Conservation (phyloP, 2,797 vertebrate genomes). For the Octomys mimax region DNA sequence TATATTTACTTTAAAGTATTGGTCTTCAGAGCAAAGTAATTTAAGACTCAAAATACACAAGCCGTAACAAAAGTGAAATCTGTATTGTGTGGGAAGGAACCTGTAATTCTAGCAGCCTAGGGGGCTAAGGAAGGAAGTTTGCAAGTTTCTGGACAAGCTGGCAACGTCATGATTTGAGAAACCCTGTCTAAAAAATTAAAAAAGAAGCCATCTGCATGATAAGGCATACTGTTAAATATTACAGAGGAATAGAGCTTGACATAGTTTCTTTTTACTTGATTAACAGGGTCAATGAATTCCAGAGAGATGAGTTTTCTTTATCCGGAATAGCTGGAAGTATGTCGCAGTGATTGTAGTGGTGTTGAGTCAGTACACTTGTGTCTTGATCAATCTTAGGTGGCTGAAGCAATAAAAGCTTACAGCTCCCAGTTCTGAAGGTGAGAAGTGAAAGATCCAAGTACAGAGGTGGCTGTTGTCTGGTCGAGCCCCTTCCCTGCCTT, state of each 20-base stretch:
- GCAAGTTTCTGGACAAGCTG: background rate
- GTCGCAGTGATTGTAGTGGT: background rate
- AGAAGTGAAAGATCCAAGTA: background rate
- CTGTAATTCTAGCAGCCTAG: background rate
- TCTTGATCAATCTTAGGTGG: background rate
- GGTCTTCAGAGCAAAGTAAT: background rate
- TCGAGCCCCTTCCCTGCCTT: background rate
- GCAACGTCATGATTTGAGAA: background rate
- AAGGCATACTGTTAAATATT: background rate
- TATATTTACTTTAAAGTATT: background rate
- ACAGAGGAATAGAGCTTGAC: background rate
- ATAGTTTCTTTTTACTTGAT: background rate
- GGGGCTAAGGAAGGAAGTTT: background rate
- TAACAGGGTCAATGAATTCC: background rate
- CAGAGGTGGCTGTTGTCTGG: background rate
- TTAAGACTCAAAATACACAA: background rate
- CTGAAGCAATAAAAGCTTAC: background rate
- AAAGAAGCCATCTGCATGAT: background rate
- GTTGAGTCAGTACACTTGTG: background rate
- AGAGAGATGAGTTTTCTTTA: background rate
- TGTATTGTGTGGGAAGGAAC: background rate
- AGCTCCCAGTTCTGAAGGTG: background rate
- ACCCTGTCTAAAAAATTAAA: background rate
- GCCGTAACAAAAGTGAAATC: background rate
- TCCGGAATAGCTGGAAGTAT: background rate